These are phyloP conservation scores for Melanotaenia pygmaea DNA, from an alignment of 2,797 vertebrate genomes.

Conservation along the genomic window DNA sequence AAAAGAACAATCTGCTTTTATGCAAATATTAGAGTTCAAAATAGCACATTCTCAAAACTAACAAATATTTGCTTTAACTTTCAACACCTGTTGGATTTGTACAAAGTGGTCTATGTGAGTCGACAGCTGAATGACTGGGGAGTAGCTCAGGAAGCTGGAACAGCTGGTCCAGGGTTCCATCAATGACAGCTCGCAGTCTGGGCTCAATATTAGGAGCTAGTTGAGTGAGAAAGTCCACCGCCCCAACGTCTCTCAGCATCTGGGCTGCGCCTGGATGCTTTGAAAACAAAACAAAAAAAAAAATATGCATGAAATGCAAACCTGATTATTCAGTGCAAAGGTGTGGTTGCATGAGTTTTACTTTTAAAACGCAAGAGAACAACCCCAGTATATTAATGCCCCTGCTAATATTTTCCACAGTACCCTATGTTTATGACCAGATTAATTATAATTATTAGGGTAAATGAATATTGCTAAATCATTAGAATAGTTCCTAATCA, in stretches of 20 bases:
- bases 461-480: not conserved
- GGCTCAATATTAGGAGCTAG: conserved; percentile 90
- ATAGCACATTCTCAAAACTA: conserved; percentile 43
- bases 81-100: conserved; percentile 81
- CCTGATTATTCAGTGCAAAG: not conserved
- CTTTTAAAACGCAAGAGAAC: not conserved
- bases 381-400: not conserved
- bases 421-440: not conserved
- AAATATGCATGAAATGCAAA: conserved; percentile 15
- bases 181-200: conserved; percentile 87
- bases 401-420: not conserved
- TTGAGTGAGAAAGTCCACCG: conserved; percentile 93
- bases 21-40: not conserved
- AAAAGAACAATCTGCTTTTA: not conserved
- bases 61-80: conserved; percentile 48
- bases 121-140: conserved; percentile 64
- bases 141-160: conserved; percentile 88
- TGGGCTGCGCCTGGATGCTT: conserved; percentile 91
- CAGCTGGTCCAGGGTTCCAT: conserved; percentile 91
- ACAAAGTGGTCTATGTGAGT: conserved; percentile 65
- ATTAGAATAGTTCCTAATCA: not conserved
- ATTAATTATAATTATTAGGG: not conserved
- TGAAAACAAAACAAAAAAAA: conserved; percentile 40
- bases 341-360: not conserved
- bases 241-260: conserved; percentile 90